Evolutionary conservation across 2,113 vertebrate species (phyloP), one percentile per base, ranked within the genome.

Genomic region (Alces alces): DNA sequence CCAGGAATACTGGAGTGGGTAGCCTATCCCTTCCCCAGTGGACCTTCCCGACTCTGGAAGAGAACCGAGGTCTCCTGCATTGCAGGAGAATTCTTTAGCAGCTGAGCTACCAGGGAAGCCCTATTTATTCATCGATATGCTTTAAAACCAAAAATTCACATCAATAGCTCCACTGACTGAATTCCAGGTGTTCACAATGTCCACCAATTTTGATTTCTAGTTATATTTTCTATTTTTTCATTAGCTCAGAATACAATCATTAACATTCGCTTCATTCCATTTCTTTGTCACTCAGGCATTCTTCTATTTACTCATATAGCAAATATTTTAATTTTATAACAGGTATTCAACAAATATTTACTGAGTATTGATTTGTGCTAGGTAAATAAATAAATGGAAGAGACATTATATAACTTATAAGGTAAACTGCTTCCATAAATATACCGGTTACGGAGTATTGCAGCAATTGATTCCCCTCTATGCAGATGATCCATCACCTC

Each of bases 401-500:
- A 92, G 12, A 96, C 30, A 84, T 76, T 84, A 88, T 52, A 84
- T 50, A 47, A 83, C 17, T 58, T 57, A 91, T 86, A 93, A 97
- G 30, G 61, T 82, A 78, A 91, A 90, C 21, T 92, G 13, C 78
- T 96, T 93, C 30, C 43, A 95, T 79, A 98, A 94, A 97, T 97
- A 95, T 99, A 99, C 99, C 99, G 99, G 98, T 99, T 99, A 97
- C 98, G 99, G 57, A 99, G 98, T 98, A 99, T 98, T 45, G 99
- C 97, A 97, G 99, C 99, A 98, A 99, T 98, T 45, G 99, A 98
- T 97, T 99, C 99, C 98, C 99, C 99, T 98, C 99, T 98, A 98
- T 99, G 99, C 80, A 99, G 99, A 98, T 98, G 98, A 98, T 99
- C 99, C 99, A 99, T 99, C 98, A 98, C 98, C 92, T 98, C 98